Evolutionary conservation across 2,888 invertebrate genomes (phyloP).

Genomic region (Anagyrus pseudococci): DNA sequence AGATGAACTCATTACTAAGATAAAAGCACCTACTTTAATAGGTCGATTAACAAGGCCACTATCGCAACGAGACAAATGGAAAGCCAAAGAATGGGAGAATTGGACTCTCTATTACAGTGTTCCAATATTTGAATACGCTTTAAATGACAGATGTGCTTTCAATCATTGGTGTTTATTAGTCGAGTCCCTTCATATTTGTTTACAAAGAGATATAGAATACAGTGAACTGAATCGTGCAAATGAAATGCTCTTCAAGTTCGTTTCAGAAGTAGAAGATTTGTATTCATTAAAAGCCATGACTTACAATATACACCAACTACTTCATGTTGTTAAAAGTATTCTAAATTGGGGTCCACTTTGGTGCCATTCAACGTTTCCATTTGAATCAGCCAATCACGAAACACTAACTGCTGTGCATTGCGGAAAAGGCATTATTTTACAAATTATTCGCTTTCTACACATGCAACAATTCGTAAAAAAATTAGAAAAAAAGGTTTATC

Average conservation of each 20-base stretch:
- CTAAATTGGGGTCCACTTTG: slow-evolving; percentile 42
- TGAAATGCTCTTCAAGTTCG: slow-evolving; percentile 10
- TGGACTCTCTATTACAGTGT: slow-evolving; percentile 9
- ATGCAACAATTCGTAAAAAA: not conserved
- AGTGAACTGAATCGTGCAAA: slow-evolving; percentile 35
- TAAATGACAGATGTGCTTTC: slow-evolving; percentile 4
- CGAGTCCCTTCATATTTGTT: slow-evolving; percentile 3
- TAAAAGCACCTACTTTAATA: slow-evolving; percentile 23
- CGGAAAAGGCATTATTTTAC: slow-evolving; percentile 30
- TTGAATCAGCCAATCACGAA: slow-evolving; percentile 36
- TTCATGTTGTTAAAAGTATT: slow-evolving; percentile 39
- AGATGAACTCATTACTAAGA: slow-evolving; percentile 11
- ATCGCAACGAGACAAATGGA: slow-evolving; percentile 16
- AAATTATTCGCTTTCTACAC: slow-evolving; percentile 18
- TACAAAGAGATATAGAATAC: slow-evolving; percentile 15
- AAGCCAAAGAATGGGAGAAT: slow-evolving; percentile 11
- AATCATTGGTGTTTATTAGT: slow-evolving; percentile 12
- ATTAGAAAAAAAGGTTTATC: not conserved
- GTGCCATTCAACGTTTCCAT: slow-evolving; percentile 39
- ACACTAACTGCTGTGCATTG: slow-evolving; percentile 29
- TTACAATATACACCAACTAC: slow-evolving; percentile 39
- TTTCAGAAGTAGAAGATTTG: slow-evolving; percentile 25
- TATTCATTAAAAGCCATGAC: slow-evolving; percentile 19
- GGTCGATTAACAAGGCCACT: slow-evolving; percentile 24
- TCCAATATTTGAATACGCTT: not conserved